Base-by-base conservation (phyloP, 2,888 invertebrate genomes). In the Ceraclea dissimilis region DNA sequence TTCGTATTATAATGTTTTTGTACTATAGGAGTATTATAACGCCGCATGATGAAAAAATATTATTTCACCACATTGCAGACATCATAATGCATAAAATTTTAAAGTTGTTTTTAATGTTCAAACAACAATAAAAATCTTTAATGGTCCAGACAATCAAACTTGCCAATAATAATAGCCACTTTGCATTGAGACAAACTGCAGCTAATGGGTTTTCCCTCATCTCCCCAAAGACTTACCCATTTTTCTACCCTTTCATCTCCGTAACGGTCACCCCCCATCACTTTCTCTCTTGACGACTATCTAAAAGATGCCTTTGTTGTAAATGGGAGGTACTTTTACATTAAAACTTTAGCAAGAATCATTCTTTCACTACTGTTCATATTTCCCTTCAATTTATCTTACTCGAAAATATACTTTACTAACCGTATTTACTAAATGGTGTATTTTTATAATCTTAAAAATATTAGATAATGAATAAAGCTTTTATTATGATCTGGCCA, bases 181-280 rank as follows among this genome's bases (percentile, higher is more conserved):
- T 56, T 56, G 56, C 56, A 56, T 56, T 20, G 48, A 47, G 18
- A 51, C 56, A 51, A 44, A 55, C 51, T 56, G 56, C 56, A 51
- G 46, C 54, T 51, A 56, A 56, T 56, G 56, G 56, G 51, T 56
- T 56, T 20, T 47, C 20, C 16, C 49, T n/a, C 26, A 19, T 47
- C 20, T 20, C 47, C 17, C 43, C 13, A 26, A 26, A 26, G 26
- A 26, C 26, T 43, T 43, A 16, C 17, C 34, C 51, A 39, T 19
- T 51, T 51, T 51, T 51, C 33, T 34, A 2, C 34, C 51, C 51
- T 51, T 51, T 39, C 44, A 51, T 31, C 19, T 16, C 21, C 20
- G 2, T 49, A 5, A 16, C n/a, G 4, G 33, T 5, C 16, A 2
- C 8, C 49, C 26, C 26, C 22, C 48, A n/a, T 26, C 20, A 33